These are phyloP conservation scores for Selene dorsalis DNA, from an alignment of 2,797 vertebrate genomes.

Conservation along the genomic window DNA sequence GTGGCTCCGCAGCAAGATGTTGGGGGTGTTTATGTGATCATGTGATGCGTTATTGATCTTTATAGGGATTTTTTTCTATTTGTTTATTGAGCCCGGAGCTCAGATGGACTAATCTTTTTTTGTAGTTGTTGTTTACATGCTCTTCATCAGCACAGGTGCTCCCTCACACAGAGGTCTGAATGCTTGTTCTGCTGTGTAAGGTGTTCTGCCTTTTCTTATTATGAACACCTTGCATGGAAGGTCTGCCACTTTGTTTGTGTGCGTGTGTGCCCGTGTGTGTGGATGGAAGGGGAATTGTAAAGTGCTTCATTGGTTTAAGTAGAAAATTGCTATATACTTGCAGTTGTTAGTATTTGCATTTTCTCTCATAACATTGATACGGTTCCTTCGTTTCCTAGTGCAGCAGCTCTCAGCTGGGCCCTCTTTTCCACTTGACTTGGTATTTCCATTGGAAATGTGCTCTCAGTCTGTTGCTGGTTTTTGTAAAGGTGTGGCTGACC, in stretches of 20 bases:
- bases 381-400: too few relatives aligned
- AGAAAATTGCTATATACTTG: too few relatives aligned
- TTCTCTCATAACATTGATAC: neutral
- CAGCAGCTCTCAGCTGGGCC: neutral
- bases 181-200: neutral
- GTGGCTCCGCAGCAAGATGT: neutral
- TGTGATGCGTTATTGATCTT: neutral
- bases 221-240: neutral
- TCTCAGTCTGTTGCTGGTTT: slow-evolving; percentile 38
- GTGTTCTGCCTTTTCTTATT: neutral
- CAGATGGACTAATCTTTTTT: neutral
- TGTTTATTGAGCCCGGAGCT: neutral
- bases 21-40: neutral
- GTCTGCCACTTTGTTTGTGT: neutral
- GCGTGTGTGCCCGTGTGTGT: neutral
- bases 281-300: neutral
- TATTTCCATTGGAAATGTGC: slow-evolving; percentile 34
- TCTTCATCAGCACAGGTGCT: neutral
- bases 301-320: neutral
- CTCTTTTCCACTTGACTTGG: slow-evolving; percentile 10
- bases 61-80: neutral
- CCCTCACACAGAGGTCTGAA: neutral
- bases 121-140: neutral
- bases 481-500: slow-evolving; percentile 45
- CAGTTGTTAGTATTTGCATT: too few relatives aligned